Percentiles rank a stretch among this genome's conserved stretches.
These are phyloP conservation scores for Balearica regulorum DNA, from an alignment of 2,797 vertebrate species.

Conservation along the genomic window DNA sequence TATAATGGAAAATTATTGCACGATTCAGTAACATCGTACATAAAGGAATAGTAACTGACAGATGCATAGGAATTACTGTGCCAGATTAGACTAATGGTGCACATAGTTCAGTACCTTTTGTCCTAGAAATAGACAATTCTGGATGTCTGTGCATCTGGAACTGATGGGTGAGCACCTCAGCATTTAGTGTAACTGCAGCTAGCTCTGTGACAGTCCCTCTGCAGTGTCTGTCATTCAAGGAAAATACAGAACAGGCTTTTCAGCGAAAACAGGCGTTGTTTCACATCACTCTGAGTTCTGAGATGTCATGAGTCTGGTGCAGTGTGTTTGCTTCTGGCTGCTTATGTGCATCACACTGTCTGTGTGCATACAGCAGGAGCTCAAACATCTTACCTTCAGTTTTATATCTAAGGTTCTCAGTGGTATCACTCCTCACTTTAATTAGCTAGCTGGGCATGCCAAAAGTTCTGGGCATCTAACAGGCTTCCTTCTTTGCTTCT, in stretches of 20 bases:
- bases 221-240: not conserved
- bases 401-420: not conserved
- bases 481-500: not conserved
- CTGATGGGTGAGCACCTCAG: not conserved
- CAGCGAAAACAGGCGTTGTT: not conserved
- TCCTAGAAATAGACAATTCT: not conserved
- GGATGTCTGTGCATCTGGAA: not conserved
- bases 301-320: not conserved
- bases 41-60: not conserved
- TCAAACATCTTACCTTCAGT: not conserved
- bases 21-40: not conserved
- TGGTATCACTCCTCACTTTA: not conserved
- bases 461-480: not conserved
- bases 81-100: not conserved
- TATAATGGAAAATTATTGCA: conserved; percentile 1
- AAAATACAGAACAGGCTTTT: not conserved
- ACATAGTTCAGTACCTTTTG: not conserved
- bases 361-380: not conserved
- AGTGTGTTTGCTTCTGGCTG: not conserved
- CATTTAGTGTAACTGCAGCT: not conserved
- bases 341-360: not conserved
- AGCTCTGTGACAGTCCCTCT: not conserved
- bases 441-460: not conserved
- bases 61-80: not conserved
- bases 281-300: not conserved